Evolutionary conservation across 2,888 invertebrate genomes (phyloP).

Genomic region (Noctua janthina): DNA sequence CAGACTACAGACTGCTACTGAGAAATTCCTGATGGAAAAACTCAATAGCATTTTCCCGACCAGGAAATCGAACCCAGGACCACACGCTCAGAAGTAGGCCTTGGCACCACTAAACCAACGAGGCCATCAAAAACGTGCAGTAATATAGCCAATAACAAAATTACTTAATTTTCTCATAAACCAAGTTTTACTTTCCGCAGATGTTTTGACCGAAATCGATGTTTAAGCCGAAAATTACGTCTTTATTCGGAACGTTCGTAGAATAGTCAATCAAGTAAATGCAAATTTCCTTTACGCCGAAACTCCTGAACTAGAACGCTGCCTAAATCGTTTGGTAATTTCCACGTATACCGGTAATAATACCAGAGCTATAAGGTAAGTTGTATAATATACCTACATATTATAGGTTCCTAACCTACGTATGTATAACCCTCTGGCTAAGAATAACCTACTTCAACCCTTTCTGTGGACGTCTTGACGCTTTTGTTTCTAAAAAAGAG

Average conservation of each 20-base stretch:
- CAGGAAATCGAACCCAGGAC: neutral
- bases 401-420: neutral
- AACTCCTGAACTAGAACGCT: constrained; percentile 26
- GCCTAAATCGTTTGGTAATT: constrained; percentile 20
- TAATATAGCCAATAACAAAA: neutral
- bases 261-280: constrained; percentile 46
- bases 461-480: constrained; percentile 36
- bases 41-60: neutral
- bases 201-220: constrained; percentile 16
- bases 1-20: neutral
- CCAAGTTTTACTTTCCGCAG: neutral
- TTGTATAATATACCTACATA: constrained; percentile 1
- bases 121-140: neutral
- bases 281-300: constrained; percentile 36
- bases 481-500: constrained; percentile 45
- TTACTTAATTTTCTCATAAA: neutral
- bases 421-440: constrained; percentile 12
- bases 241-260: constrained; percentile 27
- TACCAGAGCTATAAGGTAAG: neutral
- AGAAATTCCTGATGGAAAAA: neutral
- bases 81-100: neutral
- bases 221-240: constrained; percentile 30
- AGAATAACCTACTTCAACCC: constrained; percentile 41
- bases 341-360: constrained; percentile 21
- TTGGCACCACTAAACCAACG: neutral